phyloP scores from a whole-genome alignment of 2,113 vertebrate genomes.

The Psittacus erithacus region DNA sequence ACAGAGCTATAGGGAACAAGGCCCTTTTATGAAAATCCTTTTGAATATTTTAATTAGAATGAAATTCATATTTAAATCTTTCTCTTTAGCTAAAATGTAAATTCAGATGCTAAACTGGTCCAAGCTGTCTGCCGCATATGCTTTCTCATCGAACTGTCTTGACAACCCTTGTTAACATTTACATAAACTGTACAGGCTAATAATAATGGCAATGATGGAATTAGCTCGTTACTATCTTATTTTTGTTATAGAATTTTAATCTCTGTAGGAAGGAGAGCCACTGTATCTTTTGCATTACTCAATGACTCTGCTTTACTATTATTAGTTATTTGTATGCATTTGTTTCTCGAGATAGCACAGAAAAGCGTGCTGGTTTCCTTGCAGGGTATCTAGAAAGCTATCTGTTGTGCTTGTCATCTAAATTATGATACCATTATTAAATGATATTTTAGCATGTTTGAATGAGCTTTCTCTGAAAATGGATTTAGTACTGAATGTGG shows the following conservation, averaged over 20 bases:
- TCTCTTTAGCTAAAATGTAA: constrained; percentile 37
- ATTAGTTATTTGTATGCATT: constrained; percentile 36
- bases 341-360: constrained; percentile 4
- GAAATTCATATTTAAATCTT: constrained; percentile 17
- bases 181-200: constrained; percentile 29
- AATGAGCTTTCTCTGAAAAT: not conserved
- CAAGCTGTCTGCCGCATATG: constrained; percentile 37
- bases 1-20: not conserved
- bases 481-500: not conserved
- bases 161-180: constrained; percentile 48
- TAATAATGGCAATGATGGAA: constrained; percentile 41
- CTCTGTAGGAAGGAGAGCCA: constrained; percentile 18
- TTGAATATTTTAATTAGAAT: constrained; percentile 38
- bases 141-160: constrained; percentile 32
- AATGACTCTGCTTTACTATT: constrained; percentile 31
- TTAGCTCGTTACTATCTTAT: constrained; percentile 19
- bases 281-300: constrained; percentile 30
- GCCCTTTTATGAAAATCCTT: not conserved
- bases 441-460: not conserved
- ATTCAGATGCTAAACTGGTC: constrained; percentile 38
- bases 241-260: constrained; percentile 48
- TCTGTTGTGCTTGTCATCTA: not conserved
- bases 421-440: not conserved
- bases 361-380: not conserved
- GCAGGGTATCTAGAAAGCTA: not conserved